Conservation (phyloP, 2,797 vertebrate genomes). For the Craterocephalus amniculus region DNA sequence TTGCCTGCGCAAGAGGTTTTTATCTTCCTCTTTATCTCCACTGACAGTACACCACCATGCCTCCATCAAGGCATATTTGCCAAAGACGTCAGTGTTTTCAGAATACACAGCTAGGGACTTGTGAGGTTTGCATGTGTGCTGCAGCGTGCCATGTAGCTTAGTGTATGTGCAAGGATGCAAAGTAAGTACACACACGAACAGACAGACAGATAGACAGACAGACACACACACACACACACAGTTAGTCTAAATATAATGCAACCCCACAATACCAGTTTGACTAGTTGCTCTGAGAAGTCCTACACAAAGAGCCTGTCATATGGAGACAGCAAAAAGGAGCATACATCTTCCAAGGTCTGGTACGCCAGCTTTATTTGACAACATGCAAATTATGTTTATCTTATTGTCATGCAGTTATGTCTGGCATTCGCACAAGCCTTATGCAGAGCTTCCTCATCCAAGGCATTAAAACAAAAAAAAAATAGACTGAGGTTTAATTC, state of each 20-base stretch:
- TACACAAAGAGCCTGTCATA: conserved; percentile 60
- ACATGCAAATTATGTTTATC: conserved; percentile 72
- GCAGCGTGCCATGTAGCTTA: background rate
- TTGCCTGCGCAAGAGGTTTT: conserved; percentile 27
- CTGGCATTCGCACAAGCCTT: conserved; percentile 65
- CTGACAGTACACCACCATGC: conserved; percentile 77
- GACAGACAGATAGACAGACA: too few relatives aligned
- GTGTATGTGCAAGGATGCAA: conserved; percentile 22
- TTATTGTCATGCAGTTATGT: conserved; percentile 64
- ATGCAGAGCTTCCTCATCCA: conserved; percentile 47
- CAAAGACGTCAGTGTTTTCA: conserved; percentile 65
- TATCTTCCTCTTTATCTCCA: conserved; percentile 65
- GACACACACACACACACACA: conserved; percentile 17
- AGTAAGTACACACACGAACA: conserved; percentile 2
- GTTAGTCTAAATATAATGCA: conserved; percentile 61
- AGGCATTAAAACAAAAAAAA: conserved; percentile 41
- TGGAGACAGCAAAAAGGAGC: conserved; percentile 39
- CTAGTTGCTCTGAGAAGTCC: conserved; percentile 57
- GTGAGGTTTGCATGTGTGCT: conserved; percentile 40
- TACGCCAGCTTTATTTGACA: conserved; percentile 69
- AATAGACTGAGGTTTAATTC: conserved; percentile 20
- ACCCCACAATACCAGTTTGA: conserved; percentile 66
- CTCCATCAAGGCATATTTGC: conserved; percentile 55
- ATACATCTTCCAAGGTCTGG: conserved; percentile 53
- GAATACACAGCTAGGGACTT: conserved; percentile 49